Evolutionary conservation across 1,140 invertebrate species (phyloP).

Genomic region (Lamellibrachia luymesi): DNA sequence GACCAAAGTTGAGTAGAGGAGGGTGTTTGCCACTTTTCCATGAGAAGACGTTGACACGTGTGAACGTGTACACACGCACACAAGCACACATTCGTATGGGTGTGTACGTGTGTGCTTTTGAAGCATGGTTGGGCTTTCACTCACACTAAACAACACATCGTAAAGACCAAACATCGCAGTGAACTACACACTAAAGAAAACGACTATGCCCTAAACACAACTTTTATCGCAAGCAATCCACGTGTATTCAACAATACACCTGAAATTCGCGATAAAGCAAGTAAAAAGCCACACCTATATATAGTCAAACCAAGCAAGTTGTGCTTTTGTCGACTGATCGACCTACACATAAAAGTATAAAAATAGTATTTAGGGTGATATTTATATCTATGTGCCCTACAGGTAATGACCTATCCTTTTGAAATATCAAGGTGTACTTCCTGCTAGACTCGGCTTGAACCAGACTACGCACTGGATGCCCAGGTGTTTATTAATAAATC

Average conservation of each 20-base stretch:
- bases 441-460: too few species aligned
- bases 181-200: not conserved
- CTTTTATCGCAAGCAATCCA: too few species aligned
- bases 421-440: too few species aligned
- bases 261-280: too few species aligned
- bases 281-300: not conserved
- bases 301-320: not conserved
- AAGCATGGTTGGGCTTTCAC: not conserved
- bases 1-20: too few species aligned
- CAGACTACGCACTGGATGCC: too few species aligned
- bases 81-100: not conserved
- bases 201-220: too few species aligned
- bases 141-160: not conserved
- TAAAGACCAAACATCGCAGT: not conserved
- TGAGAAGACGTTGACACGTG: not conserved
- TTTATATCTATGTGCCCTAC: too few species aligned
- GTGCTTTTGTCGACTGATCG: not conserved
- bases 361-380: not conserved
- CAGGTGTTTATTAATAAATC: too few species aligned
- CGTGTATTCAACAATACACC: too few species aligned
- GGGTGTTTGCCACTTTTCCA: not conserved
- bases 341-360: not conserved
- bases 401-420: too few species aligned
- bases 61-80: not conserved
- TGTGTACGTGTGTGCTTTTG: not conserved